Conservation (phyloP, 2,888 invertebrate species). For the Gandaritis pyraliata region DNA sequence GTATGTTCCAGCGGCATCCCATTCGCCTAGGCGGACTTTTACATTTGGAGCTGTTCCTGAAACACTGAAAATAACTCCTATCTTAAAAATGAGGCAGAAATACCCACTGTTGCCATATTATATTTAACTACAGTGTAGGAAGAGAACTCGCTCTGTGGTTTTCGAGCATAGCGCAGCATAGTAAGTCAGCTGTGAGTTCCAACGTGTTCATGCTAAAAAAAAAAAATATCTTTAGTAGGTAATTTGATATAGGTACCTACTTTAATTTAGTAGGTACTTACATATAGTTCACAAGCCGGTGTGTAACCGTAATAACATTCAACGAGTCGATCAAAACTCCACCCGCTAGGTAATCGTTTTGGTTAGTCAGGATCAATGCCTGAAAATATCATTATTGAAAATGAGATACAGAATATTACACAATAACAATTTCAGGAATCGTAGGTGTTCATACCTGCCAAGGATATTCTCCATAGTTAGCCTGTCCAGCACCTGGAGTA, state of each 20-base stretch:
- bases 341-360: slow-evolving; percentile 88
- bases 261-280: too few species aligned
- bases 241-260: too few species aligned
- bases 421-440: not conserved
- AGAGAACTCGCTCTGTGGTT: too few species aligned
- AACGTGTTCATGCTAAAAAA: too few species aligned
- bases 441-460: slow-evolving; percentile 84
- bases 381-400: slow-evolving; percentile 50
- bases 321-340: slow-evolving; percentile 88
- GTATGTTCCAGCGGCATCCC: slow-evolving; percentile 87
- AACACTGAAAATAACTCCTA: slow-evolving; percentile 53
- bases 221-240: too few species aligned
- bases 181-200: too few species aligned
- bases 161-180: too few species aligned
- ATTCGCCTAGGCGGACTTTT: slow-evolving; percentile 90
- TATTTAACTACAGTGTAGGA: not conserved
- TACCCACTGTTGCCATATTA: not conserved
- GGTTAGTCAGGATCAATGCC: slow-evolving; percentile 83
- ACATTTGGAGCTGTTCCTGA: slow-evolving; percentile 80
- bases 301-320: slow-evolving; percentile 90
- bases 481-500: slow-evolving; percentile 78
- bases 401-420: not conserved
- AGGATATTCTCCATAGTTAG: slow-evolving; percentile 88
- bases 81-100: not conserved
- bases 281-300: slow-evolving; percentile 86